Evolutionary conservation across 2,888 invertebrate genomes (phyloP).

Genomic region (Lepidochrysops patricia): DNA sequence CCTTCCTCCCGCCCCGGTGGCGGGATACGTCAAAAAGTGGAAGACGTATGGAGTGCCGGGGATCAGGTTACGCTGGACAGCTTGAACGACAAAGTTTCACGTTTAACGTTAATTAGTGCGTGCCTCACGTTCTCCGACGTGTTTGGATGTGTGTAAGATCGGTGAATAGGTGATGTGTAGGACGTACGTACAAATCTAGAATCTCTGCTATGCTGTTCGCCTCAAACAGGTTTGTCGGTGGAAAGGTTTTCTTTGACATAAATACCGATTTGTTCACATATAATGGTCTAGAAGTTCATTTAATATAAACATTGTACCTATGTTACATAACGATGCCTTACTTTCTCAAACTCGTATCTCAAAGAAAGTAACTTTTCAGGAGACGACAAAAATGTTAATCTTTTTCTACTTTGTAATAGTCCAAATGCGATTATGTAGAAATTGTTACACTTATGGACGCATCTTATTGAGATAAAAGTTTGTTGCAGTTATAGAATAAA

Average conservation of each 20-base stretch:
- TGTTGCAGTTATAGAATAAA: no score
- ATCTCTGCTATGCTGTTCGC: constrained; percentile 16
- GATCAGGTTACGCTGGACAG: constrained; percentile 50
- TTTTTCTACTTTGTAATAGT: no score
- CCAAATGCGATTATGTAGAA: no score
- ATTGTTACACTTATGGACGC: no score
- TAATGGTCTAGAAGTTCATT: not conserved
- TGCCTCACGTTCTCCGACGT: constrained; percentile 58
- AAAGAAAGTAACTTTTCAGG: no score
- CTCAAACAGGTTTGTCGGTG: constrained; percentile 1
- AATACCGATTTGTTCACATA: constrained; percentile 1
- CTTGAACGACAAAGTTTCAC: constrained; percentile 60
- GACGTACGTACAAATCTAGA: constrained; percentile 24
- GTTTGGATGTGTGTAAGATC: constrained; percentile 47
- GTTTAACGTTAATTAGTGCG: constrained; percentile 72
- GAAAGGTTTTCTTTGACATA: constrained; percentile 5
- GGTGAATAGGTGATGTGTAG: constrained; percentile 34
- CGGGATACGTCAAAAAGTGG: constrained; percentile 37
- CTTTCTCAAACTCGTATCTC: no score
- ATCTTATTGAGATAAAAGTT: no score
- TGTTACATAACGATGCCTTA: not conserved
- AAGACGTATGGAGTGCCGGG: constrained; percentile 43
- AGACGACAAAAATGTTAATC: no score
- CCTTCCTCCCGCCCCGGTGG: constrained; percentile 38
- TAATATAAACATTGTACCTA: not conserved